These are phyloP conservation scores for Lymantria dispar DNA, from an alignment of 2,888 invertebrate species.

Conservation along the genomic window DNA sequence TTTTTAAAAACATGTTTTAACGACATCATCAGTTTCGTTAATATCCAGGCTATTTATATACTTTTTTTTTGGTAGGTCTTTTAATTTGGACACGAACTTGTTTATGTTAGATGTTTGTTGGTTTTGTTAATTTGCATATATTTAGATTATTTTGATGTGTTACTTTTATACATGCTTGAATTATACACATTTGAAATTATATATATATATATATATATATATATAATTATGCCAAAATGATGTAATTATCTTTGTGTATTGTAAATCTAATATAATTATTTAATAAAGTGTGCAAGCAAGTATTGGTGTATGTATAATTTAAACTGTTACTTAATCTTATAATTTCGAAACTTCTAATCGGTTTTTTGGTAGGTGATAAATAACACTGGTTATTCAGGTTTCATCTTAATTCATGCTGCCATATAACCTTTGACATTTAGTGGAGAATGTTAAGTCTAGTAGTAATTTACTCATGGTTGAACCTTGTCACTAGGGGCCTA, in stretches of 20 bases:
- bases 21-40: conserved; percentile 10
- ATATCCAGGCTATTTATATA: conserved; percentile 9
- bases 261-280: conserved; percentile 41
- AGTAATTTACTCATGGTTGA: too few species aligned
- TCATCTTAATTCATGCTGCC: too few species aligned
- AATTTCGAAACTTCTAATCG: too few species aligned
- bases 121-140: conserved; percentile 5
- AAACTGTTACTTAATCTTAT: background rate
- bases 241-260: conserved; percentile 28
- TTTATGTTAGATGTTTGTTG: conserved; percentile 16
- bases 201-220: conserved; percentile 2
- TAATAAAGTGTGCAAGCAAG: conserved; percentile 69
- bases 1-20: conserved; percentile 16
- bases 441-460: too few species aligned
- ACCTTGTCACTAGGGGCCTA: too few species aligned
- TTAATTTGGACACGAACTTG: conserved; percentile 11
- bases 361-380: too few species aligned
- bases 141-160: conserved; percentile 1
- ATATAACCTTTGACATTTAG: too few species aligned
- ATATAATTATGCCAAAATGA: conserved; percentile 21
- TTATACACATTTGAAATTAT: background rate
- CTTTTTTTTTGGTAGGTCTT: conserved; percentile 10
- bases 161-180: background rate
- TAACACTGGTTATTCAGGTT: too few species aligned
- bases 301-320: conserved; percentile 21